Evolutionary conservation across 2,113 vertebrate genomes (phyloP).

Genomic region (Neoarius graeffei): DNA sequence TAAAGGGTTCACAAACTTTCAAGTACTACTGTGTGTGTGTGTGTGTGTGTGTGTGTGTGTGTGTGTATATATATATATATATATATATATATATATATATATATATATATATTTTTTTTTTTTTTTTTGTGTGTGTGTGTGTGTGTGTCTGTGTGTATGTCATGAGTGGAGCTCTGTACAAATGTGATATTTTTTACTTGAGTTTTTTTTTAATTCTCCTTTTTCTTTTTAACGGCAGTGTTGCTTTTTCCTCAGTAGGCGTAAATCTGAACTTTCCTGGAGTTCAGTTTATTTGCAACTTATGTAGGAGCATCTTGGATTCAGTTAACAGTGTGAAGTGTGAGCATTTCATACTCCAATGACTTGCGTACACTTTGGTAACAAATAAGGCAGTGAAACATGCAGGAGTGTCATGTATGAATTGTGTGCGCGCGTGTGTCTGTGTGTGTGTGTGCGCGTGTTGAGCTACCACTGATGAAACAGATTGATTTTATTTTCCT

Average conservation of each 20-base stretch:
- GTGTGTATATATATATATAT: too few species aligned
- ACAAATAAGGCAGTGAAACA: background rate
- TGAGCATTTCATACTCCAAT: background rate
- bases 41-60: too few species aligned
- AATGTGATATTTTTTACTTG: background rate
- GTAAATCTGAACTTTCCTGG: conserved; percentile 1
- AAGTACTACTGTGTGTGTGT: too few species aligned
- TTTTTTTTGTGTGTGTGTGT: too few species aligned
- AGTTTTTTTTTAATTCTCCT: background rate
- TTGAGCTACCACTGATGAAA: background rate
- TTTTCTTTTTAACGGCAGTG: background rate
- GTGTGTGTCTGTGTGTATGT: too few species aligned
- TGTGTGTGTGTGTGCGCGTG: background rate
- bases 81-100: too few species aligned
- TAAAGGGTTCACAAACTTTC: too few species aligned
- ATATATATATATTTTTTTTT: too few species aligned
- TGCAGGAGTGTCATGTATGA: background rate
- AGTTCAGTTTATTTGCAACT: conserved; percentile 22
- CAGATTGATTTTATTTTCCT: background rate
- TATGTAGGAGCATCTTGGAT: conserved; percentile 30
- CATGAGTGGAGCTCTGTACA: background rate
- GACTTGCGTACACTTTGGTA: background rate
- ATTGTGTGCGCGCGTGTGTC: background rate
- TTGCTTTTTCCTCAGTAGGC: conserved; percentile 2
- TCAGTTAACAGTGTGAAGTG: conserved; percentile 5